Conservation (phyloP, 2,888 invertebrate species). For the Andrena fulva region DNA sequence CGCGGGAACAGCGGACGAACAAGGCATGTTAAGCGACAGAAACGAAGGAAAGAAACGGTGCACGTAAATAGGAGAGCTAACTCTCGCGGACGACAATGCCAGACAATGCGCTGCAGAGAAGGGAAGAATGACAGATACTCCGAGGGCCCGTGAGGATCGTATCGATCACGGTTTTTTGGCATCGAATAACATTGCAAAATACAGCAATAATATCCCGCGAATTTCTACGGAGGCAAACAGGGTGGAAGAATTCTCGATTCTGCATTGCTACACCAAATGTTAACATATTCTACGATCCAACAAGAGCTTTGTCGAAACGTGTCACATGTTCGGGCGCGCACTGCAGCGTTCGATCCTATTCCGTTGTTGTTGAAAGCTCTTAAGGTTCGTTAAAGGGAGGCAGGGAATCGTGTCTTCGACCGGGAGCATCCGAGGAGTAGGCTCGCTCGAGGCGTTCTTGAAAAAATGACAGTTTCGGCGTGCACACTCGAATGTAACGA, state of each 20-base stretch:
- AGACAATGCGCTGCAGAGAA: not conserved
- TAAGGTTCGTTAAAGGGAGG: not conserved
- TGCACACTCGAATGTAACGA: not conserved
- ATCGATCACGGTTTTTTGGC: slow-evolving; percentile 60
- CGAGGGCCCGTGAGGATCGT: slow-evolving; percentile 30
- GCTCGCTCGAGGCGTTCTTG: not conserved
- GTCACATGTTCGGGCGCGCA: not conserved
- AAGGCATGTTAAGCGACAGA: slow-evolving; percentile 14
- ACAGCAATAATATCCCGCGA: slow-evolving; percentile 47
- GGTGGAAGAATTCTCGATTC: not conserved
- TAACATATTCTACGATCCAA: not conserved
- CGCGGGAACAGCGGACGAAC: not conserved
- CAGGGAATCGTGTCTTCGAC: slow-evolving; percentile 7
- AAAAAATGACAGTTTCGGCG: slow-evolving; percentile 31
- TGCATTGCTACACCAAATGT: not conserved
- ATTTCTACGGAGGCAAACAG: slow-evolving; percentile 20
- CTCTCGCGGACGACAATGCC: not conserved
- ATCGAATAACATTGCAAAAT: slow-evolving; percentile 61
- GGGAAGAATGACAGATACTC: slow-evolving; percentile 32
- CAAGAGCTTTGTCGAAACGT: slow-evolving; percentile 1
- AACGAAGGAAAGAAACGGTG: slow-evolving; percentile 20
- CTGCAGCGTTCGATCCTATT: not conserved
- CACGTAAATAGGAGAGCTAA: not conserved
- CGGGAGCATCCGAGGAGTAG: not conserved
- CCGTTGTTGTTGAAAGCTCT: not conserved